Base-by-base conservation (phyloP, 2,113 vertebrate genomes). In the Pterophyllum scalare region DNA sequence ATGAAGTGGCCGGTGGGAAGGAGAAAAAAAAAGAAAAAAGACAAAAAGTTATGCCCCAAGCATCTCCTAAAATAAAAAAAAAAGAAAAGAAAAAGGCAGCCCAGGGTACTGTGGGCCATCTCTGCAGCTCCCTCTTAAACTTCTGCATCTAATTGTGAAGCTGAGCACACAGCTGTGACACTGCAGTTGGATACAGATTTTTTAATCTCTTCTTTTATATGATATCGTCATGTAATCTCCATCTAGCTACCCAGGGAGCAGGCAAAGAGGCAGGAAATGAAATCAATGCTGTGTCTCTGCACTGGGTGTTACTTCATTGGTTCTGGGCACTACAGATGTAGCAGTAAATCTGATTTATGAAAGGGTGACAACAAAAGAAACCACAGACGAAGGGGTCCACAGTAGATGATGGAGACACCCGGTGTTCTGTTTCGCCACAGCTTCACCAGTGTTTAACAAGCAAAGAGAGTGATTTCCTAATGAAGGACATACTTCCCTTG, bases 341-440 rank as follows among this genome's bases (percentile, higher is more conserved):
- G 90, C 91, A 74, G 80, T 89, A 91, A 95, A 94, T 89, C 81
- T 92, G 91, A 94, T 95, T 95, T 95, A 95, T 91, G 87, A 91
- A 80, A 62, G 70, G 59, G 59, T 19, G 52, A 90, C 79, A 70
- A 84, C 52, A 64, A 80, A 88, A 90, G 86, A 77, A 72, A 75
- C 85, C 80, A 26, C 81, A 72, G 74, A 90, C 6, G 15, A 85
- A 81, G 79, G 65, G 80, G 83, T 87, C 84, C 80, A 84, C 86
- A 85, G 85, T n/a, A 28, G 61, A 86, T 10, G 78, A 92, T 54
- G 58, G 77, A 57, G 65, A 77, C 59, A 65, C 28, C 74, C n/a
- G 62, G 67, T 76, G 65, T 62, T 72, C 49, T 35, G 62, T 76
- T 78, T 67, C 61, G 33, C 75, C 60, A 60, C 72, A 11, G 77